Percentiles rank a stretch among this genome's conserved stretches.
Evolutionary conservation across 2,113 vertebrate genomes (phyloP).

Genomic region (Pseudonaja textilis): DNA sequence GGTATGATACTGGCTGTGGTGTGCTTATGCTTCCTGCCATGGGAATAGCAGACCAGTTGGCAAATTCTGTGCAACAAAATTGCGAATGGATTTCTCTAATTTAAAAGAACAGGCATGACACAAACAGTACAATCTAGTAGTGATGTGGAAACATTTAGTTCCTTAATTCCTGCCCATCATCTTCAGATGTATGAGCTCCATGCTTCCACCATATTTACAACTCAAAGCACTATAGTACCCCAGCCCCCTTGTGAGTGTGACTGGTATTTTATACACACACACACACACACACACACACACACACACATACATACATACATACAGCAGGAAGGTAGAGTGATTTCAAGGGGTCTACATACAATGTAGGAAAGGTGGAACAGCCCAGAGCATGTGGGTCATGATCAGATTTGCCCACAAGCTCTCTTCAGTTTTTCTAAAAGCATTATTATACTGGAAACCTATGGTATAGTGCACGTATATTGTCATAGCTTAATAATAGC

Average conservation of each 20-base stretch:
- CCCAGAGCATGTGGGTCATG: background rate
- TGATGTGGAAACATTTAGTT: background rate
- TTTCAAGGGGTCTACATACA: background rate
- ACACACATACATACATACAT: too few relatives aligned
- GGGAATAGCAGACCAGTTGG: background rate
- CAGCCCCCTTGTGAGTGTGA: background rate
- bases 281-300: too few relatives aligned
- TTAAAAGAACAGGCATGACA: background rate
- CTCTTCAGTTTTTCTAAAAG: background rate
- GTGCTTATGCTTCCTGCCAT: background rate
- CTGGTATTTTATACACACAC: too few relatives aligned
- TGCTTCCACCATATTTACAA: background rate
- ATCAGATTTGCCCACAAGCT: background rate
- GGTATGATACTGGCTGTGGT: background rate
- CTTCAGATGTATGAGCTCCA: background rate
- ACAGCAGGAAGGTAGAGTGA: background rate
- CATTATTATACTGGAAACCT: background rate
- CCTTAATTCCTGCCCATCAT: background rate
- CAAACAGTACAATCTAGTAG: background rate
- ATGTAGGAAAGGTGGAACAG: background rate
- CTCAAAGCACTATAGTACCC: background rate
- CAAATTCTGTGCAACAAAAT: background rate
- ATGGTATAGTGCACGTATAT: background rate
- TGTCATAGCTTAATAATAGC: background rate
- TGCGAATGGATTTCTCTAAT: background rate